Conservation (phyloP, 1,140 invertebrate genomes). For the Hypsibius dujardini region DNA sequence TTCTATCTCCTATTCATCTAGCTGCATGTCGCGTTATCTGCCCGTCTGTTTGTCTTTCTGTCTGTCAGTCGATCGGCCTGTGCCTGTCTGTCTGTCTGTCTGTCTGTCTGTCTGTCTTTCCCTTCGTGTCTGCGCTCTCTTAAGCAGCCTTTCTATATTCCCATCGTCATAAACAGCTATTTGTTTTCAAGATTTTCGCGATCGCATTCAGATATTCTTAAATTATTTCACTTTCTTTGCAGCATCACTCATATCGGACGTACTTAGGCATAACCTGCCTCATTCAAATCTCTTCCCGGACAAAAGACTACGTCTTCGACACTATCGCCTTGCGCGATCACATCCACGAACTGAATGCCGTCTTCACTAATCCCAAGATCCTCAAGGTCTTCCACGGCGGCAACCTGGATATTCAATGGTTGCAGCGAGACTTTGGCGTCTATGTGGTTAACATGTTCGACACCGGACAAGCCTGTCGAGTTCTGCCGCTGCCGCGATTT, state of each 20-base stretch:
- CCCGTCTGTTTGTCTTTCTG: too few species aligned
- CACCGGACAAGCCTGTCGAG: conserved; percentile 65
- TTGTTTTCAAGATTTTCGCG: too few species aligned
- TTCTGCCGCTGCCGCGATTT: conserved; percentile 49
- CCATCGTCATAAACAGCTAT: too few species aligned
- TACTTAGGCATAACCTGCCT: conserved; percentile 71
- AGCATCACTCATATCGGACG: conserved; percentile 62
- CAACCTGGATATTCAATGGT: conserved; percentile 70
- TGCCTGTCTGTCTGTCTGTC: too few species aligned
- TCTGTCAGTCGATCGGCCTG: too few species aligned
- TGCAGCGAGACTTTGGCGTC: conserved; percentile 81
- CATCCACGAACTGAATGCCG: conserved; percentile 63
- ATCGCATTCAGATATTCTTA: too few species aligned
- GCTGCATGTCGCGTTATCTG: too few species aligned
- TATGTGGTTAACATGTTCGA: conserved; percentile 97
- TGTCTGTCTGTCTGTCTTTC: too few species aligned
- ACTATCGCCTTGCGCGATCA: conserved; percentile 60
- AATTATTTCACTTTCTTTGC: conserved; percentile 24
- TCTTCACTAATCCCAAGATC: conserved; percentile 75
- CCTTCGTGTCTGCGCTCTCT: too few species aligned
- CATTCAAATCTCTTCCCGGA: conserved; percentile 75
- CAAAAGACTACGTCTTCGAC: conserved; percentile 78
- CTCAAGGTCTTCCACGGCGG: conserved; percentile 88
- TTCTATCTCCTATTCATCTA: too few species aligned
- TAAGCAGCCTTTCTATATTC: too few species aligned